These are phyloP conservation scores for Scaptomyza pallida DNA, from an alignment of 1,140 invertebrate species.

Conservation along the genomic window DNA sequence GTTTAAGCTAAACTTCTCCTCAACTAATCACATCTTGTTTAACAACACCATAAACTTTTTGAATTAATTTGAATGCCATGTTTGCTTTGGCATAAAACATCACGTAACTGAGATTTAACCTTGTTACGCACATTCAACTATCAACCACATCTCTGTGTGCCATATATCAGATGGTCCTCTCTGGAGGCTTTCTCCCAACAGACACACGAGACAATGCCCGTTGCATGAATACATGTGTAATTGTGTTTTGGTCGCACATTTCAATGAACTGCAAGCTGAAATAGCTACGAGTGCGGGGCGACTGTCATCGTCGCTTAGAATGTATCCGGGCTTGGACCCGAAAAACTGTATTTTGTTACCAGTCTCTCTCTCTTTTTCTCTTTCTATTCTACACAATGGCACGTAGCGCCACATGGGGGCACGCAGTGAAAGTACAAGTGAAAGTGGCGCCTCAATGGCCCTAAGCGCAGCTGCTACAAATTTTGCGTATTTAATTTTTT, in stretches of 20 bases:
- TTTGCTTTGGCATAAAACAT: slow-evolving; percentile 20
- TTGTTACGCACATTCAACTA: slow-evolving; percentile 45
- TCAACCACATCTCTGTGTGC: background rate
- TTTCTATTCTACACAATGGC: slow-evolving; percentile 5
- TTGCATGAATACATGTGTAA: slow-evolving; percentile 72
- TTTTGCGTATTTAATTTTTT: slow-evolving; percentile 29
- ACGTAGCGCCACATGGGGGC: slow-evolving; percentile 56
- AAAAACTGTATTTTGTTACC: slow-evolving; percentile 59
- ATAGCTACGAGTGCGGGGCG: background rate
- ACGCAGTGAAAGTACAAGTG: slow-evolving; percentile 71
- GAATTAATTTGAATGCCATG: slow-evolving; percentile 42
- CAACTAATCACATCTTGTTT: background rate
- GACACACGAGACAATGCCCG: slow-evolving; percentile 57
- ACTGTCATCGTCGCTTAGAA: no score
- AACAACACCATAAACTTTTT: background rate
- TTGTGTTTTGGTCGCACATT: slow-evolving; percentile 69
- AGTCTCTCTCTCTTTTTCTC: slow-evolving; percentile 5
- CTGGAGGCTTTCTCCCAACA: slow-evolving; percentile 38
- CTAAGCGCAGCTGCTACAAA: slow-evolving; percentile 40
- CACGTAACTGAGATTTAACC: slow-evolving; percentile 71
- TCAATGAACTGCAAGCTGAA: slow-evolving; percentile 63
- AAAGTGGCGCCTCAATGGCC: slow-evolving; percentile 51
- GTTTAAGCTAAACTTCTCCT: background rate
- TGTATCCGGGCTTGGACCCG: no score
- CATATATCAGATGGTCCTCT: slow-evolving; percentile 20